phyloP scores from a whole-genome alignment of 2,797 vertebrate species.

The Xenentodon cancila region DNA sequence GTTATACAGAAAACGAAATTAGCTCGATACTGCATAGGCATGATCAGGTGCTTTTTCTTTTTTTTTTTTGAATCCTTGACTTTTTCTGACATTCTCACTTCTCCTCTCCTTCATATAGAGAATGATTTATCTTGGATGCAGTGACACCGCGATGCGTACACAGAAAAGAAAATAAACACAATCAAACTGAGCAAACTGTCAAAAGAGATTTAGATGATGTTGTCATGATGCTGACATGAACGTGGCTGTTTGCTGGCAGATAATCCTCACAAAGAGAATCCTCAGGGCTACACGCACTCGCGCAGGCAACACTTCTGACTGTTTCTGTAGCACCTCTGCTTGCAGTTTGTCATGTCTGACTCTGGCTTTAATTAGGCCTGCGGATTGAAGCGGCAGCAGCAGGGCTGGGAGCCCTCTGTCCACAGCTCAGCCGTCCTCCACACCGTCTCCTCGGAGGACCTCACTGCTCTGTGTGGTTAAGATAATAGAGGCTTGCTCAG shows the following conservation, averaged over 20 bases:
- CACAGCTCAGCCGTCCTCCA: conserved; percentile 65
- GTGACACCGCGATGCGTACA: conserved; percentile 23
- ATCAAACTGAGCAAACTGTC: conserved; percentile 65
- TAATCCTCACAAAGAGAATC: conserved; percentile 70
- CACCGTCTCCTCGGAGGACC: conserved; percentile 67
- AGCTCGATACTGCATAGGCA: conserved; percentile 15
- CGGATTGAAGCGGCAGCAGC: conserved; percentile 56
- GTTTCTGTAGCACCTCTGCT: conserved; percentile 63
- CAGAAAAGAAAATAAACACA: conserved; percentile 55
- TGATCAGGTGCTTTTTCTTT: conserved; percentile 16
- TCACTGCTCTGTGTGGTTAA: conserved; percentile 73
- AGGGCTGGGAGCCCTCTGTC: conserved; percentile 65
- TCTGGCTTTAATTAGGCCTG: conserved; percentile 74
- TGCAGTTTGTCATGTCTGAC: conserved; percentile 71
- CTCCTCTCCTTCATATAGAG: conserved; percentile 1
- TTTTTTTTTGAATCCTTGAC: conserved; percentile 59
- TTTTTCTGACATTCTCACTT: conserved; percentile 2
- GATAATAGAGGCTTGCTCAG: conserved; percentile 75
- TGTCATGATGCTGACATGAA: conserved; percentile 61
- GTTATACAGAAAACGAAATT: conserved; percentile 37
- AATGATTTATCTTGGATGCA: conserved; percentile 42
- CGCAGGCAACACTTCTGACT: conserved; percentile 39
- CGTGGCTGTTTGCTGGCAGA: conserved; percentile 66
- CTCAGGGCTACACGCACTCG: conserved; percentile 56
- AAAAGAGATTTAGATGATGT: conserved; percentile 69